A percentile compares a stretch with the other conserved stretches of the same genome.
Conservation (phyloP, 2,113 vertebrate genomes). For the Antidorcas marsupialis region DNA sequence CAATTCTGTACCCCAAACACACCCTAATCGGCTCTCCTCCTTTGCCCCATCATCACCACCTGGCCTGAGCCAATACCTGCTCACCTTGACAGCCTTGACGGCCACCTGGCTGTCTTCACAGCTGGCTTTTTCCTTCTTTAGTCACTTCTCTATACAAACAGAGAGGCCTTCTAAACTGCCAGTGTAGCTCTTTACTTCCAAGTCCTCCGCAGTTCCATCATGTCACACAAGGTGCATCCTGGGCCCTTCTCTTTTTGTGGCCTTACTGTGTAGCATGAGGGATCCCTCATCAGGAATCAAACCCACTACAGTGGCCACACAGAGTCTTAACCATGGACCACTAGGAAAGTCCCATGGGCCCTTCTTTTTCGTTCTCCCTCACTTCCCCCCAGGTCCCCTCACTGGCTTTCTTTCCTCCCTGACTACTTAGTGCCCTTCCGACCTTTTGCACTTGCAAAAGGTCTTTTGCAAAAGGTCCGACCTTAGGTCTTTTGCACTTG, state of each 20-base stretch:
- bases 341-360: not conserved
- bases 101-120: not conserved
- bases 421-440: not conserved
- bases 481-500: not conserved
- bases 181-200: not conserved
- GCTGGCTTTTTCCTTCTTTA: not conserved
- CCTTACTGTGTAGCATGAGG: not conserved
- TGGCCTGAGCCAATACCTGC: not conserved
- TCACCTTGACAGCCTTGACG: accelerated
- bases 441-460: not conserved
- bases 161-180: not conserved
- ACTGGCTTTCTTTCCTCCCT: not conserved
- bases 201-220: not conserved
- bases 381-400: not conserved
- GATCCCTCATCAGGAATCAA: not conserved
- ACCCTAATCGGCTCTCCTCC: too few species aligned
- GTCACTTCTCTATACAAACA: not conserved
- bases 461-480: not conserved
- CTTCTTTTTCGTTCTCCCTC: not conserved
- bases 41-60: not conserved
- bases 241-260: not conserved
- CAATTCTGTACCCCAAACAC: not conserved
- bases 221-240: not conserved
- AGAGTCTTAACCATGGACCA: not conserved
- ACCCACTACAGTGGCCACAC: not conserved